Evolutionary conservation across 35 echinoderm and acorn worm genomes (phyloP).

Genomic region (Holothuria glaberrima): DNA sequence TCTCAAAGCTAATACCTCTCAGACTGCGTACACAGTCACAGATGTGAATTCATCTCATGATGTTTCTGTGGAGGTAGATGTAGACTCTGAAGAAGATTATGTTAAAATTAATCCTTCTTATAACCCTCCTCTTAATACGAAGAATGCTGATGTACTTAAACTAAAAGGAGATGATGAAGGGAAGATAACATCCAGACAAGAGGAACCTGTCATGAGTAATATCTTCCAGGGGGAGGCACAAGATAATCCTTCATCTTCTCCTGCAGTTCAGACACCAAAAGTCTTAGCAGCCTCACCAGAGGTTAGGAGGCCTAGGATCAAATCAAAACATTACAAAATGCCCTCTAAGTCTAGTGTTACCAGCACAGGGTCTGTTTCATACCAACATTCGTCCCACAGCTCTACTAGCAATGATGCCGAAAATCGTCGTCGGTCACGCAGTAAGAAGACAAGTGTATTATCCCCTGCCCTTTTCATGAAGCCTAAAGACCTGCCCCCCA

Average conservation of each 20-base stretch:
- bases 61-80: slow-evolving; percentile 61
- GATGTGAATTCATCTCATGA: slow-evolving; percentile 31
- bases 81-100: slow-evolving; percentile 45
- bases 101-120: neutral
- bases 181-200: neutral
- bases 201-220: neutral
- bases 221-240: neutral
- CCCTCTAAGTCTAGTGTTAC: slow-evolving; percentile 46
- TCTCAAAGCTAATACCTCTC: slow-evolving; percentile 22
- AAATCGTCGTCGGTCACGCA: neutral
- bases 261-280: neutral
- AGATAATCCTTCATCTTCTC: neutral
- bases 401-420: slow-evolving; percentile 33
- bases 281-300: slow-evolving; percentile 33
- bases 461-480: neutral
- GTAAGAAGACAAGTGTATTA: neutral
- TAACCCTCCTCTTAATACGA: neutral
- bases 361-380: slow-evolving; percentile 53
- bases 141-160: slow-evolving; percentile 20
- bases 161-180: neutral
- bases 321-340: slow-evolving; percentile 4
- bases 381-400: slow-evolving; percentile 44
- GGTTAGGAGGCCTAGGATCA: slow-evolving; percentile 5
- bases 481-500: slow-evolving; percentile 14
- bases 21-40: neutral